Conservation (phyloP, 1,140 invertebrate species). For the Drosophila murphyi region DNA sequence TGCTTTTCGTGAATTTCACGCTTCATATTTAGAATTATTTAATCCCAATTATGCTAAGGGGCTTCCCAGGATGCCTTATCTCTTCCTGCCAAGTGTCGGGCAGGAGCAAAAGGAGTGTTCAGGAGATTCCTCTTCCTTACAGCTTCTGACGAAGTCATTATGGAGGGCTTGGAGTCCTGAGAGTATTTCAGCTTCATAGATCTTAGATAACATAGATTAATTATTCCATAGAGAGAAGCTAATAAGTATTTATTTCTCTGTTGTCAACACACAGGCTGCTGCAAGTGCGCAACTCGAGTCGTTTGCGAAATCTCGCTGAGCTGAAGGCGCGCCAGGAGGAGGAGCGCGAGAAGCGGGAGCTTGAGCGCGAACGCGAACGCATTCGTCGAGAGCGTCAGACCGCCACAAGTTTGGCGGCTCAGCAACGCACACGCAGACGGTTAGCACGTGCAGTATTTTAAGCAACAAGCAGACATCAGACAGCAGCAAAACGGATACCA, state of each 20-base stretch:
- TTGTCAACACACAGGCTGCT: constrained; percentile 53
- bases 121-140: no score
- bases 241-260: not conserved
- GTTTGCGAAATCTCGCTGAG: constrained; percentile 85
- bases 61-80: no score
- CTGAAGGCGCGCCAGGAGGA: constrained; percentile 81
- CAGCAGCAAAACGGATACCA: constrained; percentile 31
- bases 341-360: constrained; percentile 68
- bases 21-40: no score
- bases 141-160: no score
- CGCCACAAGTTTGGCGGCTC: constrained; percentile 29
- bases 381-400: constrained; percentile 51
- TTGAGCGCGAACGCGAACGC: constrained; percentile 49
- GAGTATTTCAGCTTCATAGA: no score
- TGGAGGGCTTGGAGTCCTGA: no score
- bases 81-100: no score
- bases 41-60: no score
- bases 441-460: constrained; percentile 68
- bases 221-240: no score
- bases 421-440: constrained; percentile 63
- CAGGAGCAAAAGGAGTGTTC: no score
- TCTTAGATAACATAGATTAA: no score
- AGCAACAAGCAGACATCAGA: constrained; percentile 12
- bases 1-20: no score
- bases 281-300: constrained; percentile 81